Base-by-base conservation (phyloP, 2,888 invertebrate genomes). In the Mimachlamys varia region DNA sequence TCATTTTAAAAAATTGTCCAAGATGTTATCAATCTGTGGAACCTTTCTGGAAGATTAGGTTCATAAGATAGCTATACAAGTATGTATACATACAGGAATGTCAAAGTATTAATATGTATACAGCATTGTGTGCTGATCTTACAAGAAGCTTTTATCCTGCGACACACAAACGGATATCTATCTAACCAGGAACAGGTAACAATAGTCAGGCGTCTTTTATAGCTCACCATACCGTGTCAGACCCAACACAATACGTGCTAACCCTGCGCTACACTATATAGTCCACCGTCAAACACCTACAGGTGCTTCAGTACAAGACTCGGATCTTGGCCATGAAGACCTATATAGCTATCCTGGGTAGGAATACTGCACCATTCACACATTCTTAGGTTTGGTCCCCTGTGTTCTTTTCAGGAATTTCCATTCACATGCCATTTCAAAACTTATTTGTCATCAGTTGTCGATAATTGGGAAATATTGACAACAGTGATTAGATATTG, bases 131-230 rank as follows among this genome's bases (percentile, higher is more conserved):
- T 76, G 27, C 44, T 7, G 7, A 44, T 44, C 44, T 44, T 44
- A 44, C 44, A 44, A 44, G 44, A 5, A 44, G 44, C 33, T 33
- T 33, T 76, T 27, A 76, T 58, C 27, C 76, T 76, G 27, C 33
- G 33, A 76, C 33, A 76, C 33, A 76, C 76, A 76, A 76, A 76
- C 27, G 33, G 27, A 76, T 76, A 62, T 62, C 22, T 62, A 62
- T 62, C 62, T 62, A 62, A 62, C 15, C 76, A 76, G 76, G 76
- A 76, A 76, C 76, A 76, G 12, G 76, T 76, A 76, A 76, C 76
- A 27, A 76, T 76, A 76, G 15, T 15, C 27, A 33, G 76, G 76
- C 33, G 76, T 76, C 76, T 12, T 76, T 76, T 76, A 76, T 33
- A 10, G 27, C 33, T 33, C 76, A 76, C 76, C 27, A 76, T 2